Evolutionary conservation across 2,113 vertebrate genomes (phyloP), one percentile per base, ranked within the genome.

Genomic region (Empidonax traillii): DNA sequence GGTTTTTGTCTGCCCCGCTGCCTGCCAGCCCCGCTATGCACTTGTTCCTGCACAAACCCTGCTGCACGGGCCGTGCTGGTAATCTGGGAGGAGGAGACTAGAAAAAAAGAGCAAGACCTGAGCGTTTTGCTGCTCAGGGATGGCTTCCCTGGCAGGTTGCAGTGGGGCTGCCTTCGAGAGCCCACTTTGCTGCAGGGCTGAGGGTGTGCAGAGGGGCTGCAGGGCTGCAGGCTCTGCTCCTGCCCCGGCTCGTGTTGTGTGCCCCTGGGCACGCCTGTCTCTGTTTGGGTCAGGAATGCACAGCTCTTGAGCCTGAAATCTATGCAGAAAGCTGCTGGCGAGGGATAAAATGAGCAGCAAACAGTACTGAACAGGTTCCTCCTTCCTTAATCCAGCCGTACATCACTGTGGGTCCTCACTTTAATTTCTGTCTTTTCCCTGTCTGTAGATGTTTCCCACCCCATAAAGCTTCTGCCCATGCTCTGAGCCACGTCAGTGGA

Each of bases 181-280:
- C n/a, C 27, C 0, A 0, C 6, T 12, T 31, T n/a, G 24, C 46
- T 14, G 21, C 3, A 9, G 1, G 14, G n/a, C n/a, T 2, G 3
- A 10, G 51, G 33, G 14, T 3, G 1, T 5, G 30, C 1, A 5
- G 43, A 19, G 27, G 23, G 19, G 27, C 51, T 13, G 52, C 33
- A 58, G 49, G 46, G 51, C 56, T 43, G 25, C 43, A 18, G 31
- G 9, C 28, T 39, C 67, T 39, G 46, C n/a, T 35, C 37, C 62
- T 58, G 24, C 11, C 46, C 9, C 4, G 0, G 17, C 22, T 74
- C 1, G 1, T 4, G 7, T 3, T 52, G 9, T 1, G 1, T 1
- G 0, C 16, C 59, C 19, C 33, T 31, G 52, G 47, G 6, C 6
- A 4, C 23, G 7, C 3, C 53, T 23, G 9, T 8, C 18, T 63